These are phyloP conservation scores for Xiphydria camelus DNA, from an alignment of 2,888 invertebrate species.

Conservation along the genomic window DNA sequence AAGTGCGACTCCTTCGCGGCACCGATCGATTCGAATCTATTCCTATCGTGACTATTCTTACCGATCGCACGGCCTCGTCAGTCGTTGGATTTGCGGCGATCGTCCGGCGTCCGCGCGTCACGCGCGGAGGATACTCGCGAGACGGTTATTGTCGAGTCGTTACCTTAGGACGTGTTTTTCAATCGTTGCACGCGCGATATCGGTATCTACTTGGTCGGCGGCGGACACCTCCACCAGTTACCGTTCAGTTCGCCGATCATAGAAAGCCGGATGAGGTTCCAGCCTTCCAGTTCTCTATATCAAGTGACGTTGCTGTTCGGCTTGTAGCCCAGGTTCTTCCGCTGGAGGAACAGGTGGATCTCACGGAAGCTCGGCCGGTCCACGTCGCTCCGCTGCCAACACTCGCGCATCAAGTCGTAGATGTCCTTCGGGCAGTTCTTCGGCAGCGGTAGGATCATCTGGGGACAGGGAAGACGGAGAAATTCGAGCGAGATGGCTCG, in stretches of 20 bases:
- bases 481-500: no score
- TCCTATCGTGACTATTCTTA: no score
- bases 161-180: slow-evolving; percentile 13
- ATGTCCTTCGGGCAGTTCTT: slow-evolving; percentile 82
- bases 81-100: no score
- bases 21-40: no score
- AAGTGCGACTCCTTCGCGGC: no score
- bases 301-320: slow-evolving; percentile 50
- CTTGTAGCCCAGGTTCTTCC: slow-evolving; percentile 70
- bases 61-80: no score
- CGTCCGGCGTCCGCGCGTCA: neutral
- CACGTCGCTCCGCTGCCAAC: slow-evolving; percentile 80
- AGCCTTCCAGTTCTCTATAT: slow-evolving; percentile 54
- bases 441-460: slow-evolving; percentile 67
- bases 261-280: slow-evolving; percentile 53
- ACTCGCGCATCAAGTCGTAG: slow-evolving; percentile 83
- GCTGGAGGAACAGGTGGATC: slow-evolving; percentile 81
- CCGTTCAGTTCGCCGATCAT: slow-evolving; percentile 55
- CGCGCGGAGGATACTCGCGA: neutral
- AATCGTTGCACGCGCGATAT: neutral
- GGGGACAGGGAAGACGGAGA: no score
- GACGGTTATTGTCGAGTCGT: slow-evolving; percentile 37
- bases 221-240: slow-evolving; percentile 49
- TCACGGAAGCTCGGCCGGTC: slow-evolving; percentile 81
- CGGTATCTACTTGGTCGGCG: neutral